Evolutionary conservation across 1,140 invertebrate genomes (phyloP).

Genomic region (Ceratosolen fusciceps): DNA sequence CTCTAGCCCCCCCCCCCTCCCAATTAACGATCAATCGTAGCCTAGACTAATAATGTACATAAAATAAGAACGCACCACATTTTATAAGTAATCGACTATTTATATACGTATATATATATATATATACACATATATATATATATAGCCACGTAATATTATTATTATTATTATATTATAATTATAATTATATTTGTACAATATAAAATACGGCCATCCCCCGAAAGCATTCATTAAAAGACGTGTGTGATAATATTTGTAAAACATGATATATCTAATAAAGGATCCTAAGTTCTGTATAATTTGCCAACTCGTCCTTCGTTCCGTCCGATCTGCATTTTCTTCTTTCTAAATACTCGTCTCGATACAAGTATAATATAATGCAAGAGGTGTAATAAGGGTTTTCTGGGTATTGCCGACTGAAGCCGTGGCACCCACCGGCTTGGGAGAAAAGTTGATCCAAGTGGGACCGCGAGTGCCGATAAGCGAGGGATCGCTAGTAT

Average conservation of each 20-base stretch:
- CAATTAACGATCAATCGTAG: constrained; percentile 21
- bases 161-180: too few species aligned
- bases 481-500: too few species aligned
- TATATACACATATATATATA: constrained; percentile 53
- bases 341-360: too few species aligned
- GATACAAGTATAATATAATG: too few species aligned
- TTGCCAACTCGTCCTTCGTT: too few species aligned
- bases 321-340: too few species aligned
- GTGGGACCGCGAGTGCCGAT: too few species aligned
- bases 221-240: constrained; percentile 66
- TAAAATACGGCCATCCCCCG: constrained; percentile 61
- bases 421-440: too few species aligned
- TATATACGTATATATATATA: constrained; percentile 58
- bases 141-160: constrained; percentile 59
- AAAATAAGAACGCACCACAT: constrained; percentile 56
- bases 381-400: too few species aligned
- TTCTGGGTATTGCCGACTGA: too few species aligned
- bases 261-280: constrained; percentile 68
- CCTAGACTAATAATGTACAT: constrained; percentile 61
- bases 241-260: constrained; percentile 72
- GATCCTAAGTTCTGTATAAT: constrained; percentile 66
- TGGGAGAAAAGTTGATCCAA: too few species aligned
- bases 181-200: constrained; percentile 68
- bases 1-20: not conserved
- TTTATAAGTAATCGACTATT: constrained; percentile 64